Base-by-base conservation (phyloP, 1,140 invertebrate species). In the Gonioctena quinquepunctata region DNA sequence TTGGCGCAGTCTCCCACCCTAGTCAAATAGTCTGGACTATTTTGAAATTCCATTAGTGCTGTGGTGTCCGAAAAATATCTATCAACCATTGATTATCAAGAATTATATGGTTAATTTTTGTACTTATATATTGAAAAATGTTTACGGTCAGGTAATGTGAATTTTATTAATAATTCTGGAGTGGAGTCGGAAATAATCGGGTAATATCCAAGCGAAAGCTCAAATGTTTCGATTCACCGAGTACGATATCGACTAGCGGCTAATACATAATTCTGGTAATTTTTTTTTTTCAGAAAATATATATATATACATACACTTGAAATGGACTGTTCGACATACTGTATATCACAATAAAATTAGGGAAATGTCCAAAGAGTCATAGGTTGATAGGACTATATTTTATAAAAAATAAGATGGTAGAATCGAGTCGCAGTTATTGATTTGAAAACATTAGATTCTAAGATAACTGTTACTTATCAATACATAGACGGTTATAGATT, bases 11-110 rank as follows among this genome's bases (percentile, higher is more conserved):
- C 7, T 84, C 87, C 8, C 89, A 90, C 81, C 90, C 91, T 4
- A 86, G 87, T 66, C 84, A 88, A 22, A 84, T 91, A 42, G 89
- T 91, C 7, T 92, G 91, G 91, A 89, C 90, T 23, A 88, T 86
- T 22, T 80, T 86, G 28, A 83, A 85, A 33, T 81, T 82, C 68
- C 85, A 86, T 76, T 87, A 79, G 65, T 73, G 16, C 16, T n/a
- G 16, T 42, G 33, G 33, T 42, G 13, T 4, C 33, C 33, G 11
- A 11, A n/a, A 42, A 42, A n/a, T 13, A 42, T 42, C 13, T 42
- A 4, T 42, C 33, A 42, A 42, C 33, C 33, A 42, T 13, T 42
- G 16, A 42, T 42, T n/a, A 42, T n/a, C 2, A n/a, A 42, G 8
- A 13, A 42, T 42, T 8, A 13, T 42, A n/a, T 42, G 33, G n/a